A percentile compares a stretch with the other conserved stretches of the same genome.
Evolutionary conservation across 1,140 invertebrate species (phyloP).

Genomic region (Lucilia cuprina): DNA sequence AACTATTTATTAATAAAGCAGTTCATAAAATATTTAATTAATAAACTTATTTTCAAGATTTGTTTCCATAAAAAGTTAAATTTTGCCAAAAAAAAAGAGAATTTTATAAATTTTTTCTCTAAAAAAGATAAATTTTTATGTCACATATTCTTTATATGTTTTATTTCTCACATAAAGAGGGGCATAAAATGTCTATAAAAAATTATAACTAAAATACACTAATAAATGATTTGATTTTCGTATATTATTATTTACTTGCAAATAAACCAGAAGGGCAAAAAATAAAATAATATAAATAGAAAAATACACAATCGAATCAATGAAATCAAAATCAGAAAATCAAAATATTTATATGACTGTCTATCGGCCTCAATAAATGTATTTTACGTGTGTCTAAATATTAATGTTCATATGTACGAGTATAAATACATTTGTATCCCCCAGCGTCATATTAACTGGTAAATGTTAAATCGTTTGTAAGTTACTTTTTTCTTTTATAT

Average conservation of each 20-base stretch:
- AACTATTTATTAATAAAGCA: too few relatives aligned
- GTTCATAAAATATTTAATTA: too few relatives aligned
- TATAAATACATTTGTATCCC: conserved; percentile 36
- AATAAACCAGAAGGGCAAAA: background rate
- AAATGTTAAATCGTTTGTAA: conserved; percentile 38
- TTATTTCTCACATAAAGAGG: background rate
- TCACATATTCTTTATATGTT: background rate
- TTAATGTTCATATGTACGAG: conserved; percentile 27
- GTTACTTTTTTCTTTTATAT: background rate
- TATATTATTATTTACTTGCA: background rate
- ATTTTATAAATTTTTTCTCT: too few relatives aligned
- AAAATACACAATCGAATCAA: background rate
- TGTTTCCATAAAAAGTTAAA: too few relatives aligned
- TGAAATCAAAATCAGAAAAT: background rate
- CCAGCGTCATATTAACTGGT: conserved; percentile 33
- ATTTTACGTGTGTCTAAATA: too few relatives aligned
- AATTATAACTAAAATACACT: background rate
- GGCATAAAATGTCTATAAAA: background rate
- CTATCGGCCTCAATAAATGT: too few relatives aligned
- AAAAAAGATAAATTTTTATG: too few relatives aligned
- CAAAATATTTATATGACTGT: background rate
- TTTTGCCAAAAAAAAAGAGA: too few relatives aligned
- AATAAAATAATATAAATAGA: too few relatives aligned
- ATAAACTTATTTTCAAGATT: too few relatives aligned
- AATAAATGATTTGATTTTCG: background rate